These are phyloP conservation scores for Melanotaenia nigrans DNA, from an alignment of 2,797 vertebrate species.

Conservation along the genomic window DNA sequence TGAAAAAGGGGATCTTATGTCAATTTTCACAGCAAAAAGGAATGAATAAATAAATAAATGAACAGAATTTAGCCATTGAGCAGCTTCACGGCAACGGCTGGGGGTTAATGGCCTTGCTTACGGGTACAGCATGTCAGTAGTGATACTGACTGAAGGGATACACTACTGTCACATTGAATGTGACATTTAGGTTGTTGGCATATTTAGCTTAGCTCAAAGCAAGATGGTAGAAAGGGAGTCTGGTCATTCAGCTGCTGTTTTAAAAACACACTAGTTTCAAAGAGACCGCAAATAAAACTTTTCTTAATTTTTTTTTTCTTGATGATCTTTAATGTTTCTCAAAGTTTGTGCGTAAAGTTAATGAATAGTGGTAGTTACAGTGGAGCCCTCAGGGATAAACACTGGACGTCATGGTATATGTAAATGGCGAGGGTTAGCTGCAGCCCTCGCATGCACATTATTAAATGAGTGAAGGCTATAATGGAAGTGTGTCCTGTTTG, in stretches of 20 bases:
- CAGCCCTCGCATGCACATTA: background rate
- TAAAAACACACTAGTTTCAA: background rate
- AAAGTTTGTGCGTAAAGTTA: background rate
- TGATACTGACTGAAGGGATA: background rate
- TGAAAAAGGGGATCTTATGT: background rate
- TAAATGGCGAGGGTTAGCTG: background rate
- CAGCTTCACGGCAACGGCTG: slow-evolving; percentile 9
- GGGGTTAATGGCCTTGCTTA: slow-evolving; percentile 18
- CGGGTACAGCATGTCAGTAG: background rate
- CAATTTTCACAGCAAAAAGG: background rate
- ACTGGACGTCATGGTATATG: background rate
- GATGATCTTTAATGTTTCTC: background rate
- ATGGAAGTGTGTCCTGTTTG: background rate
- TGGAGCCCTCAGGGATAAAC: background rate
- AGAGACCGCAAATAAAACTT: background rate
- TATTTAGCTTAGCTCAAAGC: background rate
- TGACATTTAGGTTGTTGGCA: background rate
- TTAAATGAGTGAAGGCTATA: background rate
- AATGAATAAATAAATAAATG: background rate
- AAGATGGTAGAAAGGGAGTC: background rate
- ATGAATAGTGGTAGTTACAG: background rate
- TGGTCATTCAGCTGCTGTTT: background rate
- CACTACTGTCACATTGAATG: background rate
- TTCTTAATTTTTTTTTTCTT: background rate
- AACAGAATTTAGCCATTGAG: background rate